Evolutionary conservation across 2,797 vertebrate species (phyloP).

Genomic region (Betta splendens): DNA sequence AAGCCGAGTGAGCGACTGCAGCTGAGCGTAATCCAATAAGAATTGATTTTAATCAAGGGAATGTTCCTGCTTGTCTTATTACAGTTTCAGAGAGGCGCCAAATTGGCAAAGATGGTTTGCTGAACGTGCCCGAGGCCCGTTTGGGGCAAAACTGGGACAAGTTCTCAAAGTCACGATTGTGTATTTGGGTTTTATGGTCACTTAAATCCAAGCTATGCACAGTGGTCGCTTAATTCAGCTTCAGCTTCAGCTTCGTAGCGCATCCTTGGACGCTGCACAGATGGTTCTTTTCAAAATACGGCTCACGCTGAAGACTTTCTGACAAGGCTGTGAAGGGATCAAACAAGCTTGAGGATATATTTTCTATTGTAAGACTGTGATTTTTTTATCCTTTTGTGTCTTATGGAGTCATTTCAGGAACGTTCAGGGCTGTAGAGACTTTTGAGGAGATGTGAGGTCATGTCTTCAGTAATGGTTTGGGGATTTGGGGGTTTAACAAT

Average conservation of each 20-base stretch:
- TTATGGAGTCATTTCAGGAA: neutral
- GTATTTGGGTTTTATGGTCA: conserved; percentile 13
- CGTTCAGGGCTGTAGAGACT: neutral
- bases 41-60: conserved; percentile 83
- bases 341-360: too few species aligned
- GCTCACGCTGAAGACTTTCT: too few species aligned
- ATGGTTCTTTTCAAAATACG: too few species aligned
- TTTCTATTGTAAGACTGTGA: neutral
- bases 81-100: conserved; percentile 50
- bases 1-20: conserved; percentile 45
- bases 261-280: too few species aligned
- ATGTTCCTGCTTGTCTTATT: conserved; percentile 72
- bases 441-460: too few species aligned
- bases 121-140: conserved; percentile 48
- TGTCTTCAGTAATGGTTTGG: neutral
- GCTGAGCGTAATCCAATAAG: conserved; percentile 67
- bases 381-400: neutral
- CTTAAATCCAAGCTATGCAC: conserved; percentile 30
- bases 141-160: conserved; percentile 24
- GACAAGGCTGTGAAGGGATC: too few species aligned
- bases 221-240: neutral
- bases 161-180: conserved; percentile 39
- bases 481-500: neutral
- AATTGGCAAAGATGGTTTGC: conserved; percentile 65
- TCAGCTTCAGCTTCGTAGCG: too few species aligned